phyloP scores from a whole-genome alignment of 2,888 invertebrate species.

The Chromoteleia sp. region DNA sequence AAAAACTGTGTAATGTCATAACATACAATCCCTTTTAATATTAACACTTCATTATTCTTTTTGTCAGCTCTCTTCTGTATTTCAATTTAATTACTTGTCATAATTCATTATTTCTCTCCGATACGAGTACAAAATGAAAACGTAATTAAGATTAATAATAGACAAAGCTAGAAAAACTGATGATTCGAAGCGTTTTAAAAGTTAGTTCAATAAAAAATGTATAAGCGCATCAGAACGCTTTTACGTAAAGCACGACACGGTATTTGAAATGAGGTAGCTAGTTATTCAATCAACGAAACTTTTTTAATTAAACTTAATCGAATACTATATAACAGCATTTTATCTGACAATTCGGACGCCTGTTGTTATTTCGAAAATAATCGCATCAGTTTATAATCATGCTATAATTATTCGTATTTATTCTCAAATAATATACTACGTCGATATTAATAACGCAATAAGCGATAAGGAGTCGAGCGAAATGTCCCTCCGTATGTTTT shows the following conservation, averaged over 20 bases:
- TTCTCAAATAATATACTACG: neutral
- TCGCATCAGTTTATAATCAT: constrained; percentile 19
- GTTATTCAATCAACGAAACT: constrained; percentile 55
- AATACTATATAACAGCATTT: constrained; percentile 40
- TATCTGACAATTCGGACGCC: constrained; percentile 11
- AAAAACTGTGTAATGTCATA: no score
- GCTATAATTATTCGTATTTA: constrained; percentile 25
- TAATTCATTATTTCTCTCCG: constrained; percentile 6
- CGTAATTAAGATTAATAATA: neutral
- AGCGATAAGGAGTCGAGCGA: neutral
- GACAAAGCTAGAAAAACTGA: constrained; percentile 12
- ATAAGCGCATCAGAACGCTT: constrained; percentile 40
- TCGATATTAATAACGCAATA: neutral
- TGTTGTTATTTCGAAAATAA: constrained; percentile 43
- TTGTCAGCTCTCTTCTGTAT: no score
- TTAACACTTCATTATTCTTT: no score
- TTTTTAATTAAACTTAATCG: constrained; percentile 62
- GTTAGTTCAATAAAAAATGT: constrained; percentile 33
- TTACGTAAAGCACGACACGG: constrained; percentile 37
- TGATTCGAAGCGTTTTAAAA: constrained; percentile 32
- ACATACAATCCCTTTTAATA: no score
- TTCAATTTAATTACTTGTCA: neutral
- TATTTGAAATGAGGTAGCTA: constrained; percentile 28
- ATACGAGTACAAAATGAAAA: neutral
- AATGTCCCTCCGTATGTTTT: neutral